These are phyloP conservation scores for Acleris emargana DNA, from an alignment of 2,888 invertebrate species.

Conservation along the genomic window DNA sequence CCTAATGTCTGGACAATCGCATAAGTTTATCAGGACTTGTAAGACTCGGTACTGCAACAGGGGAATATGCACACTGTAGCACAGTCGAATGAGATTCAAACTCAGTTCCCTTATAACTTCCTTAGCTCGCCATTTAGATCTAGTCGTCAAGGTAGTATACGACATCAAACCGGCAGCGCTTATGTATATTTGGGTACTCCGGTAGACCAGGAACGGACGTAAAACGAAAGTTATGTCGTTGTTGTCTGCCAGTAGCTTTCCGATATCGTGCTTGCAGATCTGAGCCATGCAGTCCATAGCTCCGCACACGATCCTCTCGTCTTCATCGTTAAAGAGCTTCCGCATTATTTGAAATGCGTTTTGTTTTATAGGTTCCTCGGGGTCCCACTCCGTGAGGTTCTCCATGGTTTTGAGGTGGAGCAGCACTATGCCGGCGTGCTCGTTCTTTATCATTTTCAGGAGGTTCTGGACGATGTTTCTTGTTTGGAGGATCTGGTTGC, in stretches of 20 bases:
- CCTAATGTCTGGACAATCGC: slow-evolving; percentile 71
- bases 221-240: slow-evolving; percentile 62
- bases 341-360: slow-evolving; percentile 71
- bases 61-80: slow-evolving; percentile 54
- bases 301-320: slow-evolving; percentile 55
- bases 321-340: slow-evolving; percentile 53
- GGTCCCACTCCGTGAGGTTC: slow-evolving; percentile 65
- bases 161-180: slow-evolving; percentile 62
- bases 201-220: slow-evolving; percentile 44
- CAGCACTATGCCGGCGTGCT: slow-evolving; percentile 63
- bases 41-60: slow-evolving; percentile 62
- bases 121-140: slow-evolving; percentile 73
- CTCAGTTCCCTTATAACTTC: slow-evolving; percentile 58
- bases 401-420: slow-evolving; percentile 65
- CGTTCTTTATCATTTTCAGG: slow-evolving; percentile 67
- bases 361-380: slow-evolving; percentile 56
- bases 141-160: slow-evolving; percentile 65
- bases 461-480: slow-evolving; percentile 61
- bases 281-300: slow-evolving; percentile 72
- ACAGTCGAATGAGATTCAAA: slow-evolving; percentile 54
- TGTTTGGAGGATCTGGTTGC: slow-evolving; percentile 56
- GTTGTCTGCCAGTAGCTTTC: slow-evolving; percentile 63
- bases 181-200: slow-evolving; percentile 53
- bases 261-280: slow-evolving; percentile 68
- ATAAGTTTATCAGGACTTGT: slow-evolving; percentile 70